A percentile compares a stretch with the other conserved stretches of the same genome.
phyloP scores from a whole-genome alignment of 2,888 invertebrate species.

The Eristalinus aeneus region DNA sequence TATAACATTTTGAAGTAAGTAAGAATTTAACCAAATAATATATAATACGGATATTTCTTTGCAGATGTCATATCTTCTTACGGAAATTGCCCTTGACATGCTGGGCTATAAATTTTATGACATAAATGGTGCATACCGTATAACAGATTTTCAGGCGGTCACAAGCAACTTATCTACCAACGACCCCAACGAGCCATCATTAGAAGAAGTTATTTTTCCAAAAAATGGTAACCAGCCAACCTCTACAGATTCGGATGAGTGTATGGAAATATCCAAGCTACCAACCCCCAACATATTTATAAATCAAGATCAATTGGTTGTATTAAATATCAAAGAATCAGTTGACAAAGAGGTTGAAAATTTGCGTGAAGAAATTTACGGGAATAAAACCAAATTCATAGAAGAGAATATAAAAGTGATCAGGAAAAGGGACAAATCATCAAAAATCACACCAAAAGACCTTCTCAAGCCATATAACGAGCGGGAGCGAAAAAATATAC shows the following conservation, averaged over 20 bases:
- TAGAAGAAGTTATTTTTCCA: constrained; percentile 58
- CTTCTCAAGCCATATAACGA: constrained; percentile 58
- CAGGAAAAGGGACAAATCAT: constrained; percentile 35
- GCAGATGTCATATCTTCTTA: constrained; percentile 77
- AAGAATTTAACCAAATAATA: too few species aligned
- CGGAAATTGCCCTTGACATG: constrained; percentile 79
- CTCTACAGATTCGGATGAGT: constrained; percentile 51
- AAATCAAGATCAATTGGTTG: constrained; percentile 35
- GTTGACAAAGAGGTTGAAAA: constrained; percentile 72
- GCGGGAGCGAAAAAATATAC: constrained; percentile 72
- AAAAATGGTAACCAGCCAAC: constrained; percentile 15
- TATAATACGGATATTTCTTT: not conserved
- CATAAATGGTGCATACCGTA: constrained; percentile 75
- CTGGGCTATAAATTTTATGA: constrained; percentile 79
- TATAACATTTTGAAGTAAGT: not conserved
- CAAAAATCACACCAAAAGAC: constrained; percentile 22
- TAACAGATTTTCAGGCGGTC: constrained; percentile 76
- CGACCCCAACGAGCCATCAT: constrained; percentile 62
- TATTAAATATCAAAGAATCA: constrained; percentile 62
- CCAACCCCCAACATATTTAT: constrained; percentile 19
- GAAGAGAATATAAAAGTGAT: constrained; percentile 42
- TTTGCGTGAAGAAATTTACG: constrained; percentile 68
- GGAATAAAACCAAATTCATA: constrained; percentile 61
- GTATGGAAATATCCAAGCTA: constrained; percentile 18
- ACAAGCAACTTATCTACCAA: constrained; percentile 17